Evolutionary conservation across 2,797 vertebrate genomes (phyloP).

Genomic region (Pempheris klunzingeri): DNA sequence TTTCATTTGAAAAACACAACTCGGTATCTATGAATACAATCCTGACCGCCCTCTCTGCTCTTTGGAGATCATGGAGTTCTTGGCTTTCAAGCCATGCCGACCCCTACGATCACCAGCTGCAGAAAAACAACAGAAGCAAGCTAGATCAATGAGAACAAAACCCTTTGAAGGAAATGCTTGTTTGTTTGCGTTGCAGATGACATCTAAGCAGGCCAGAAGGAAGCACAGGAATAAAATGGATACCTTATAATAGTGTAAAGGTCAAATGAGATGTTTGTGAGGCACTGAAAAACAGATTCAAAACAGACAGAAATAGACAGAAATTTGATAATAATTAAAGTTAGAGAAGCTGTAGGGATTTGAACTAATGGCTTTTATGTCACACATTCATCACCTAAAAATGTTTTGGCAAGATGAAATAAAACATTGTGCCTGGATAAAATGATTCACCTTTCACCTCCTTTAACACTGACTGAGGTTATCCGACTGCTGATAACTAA

Average conservation of each 20-base stretch:
- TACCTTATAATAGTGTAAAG: conserved; percentile 9
- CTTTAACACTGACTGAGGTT: conserved; percentile 23
- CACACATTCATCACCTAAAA: background rate
- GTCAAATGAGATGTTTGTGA: conserved; percentile 4
- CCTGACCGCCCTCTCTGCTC: conserved; percentile 18
- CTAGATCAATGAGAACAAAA: conserved; percentile 37
- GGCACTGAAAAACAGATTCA: background rate
- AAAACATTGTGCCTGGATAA: no score
- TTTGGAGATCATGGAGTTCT: conserved; percentile 22
- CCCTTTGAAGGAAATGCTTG: conserved; percentile 18
- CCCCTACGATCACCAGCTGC: conserved; percentile 33
- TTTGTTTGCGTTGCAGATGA: conserved; percentile 30
- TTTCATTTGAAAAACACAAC: conserved; percentile 16
- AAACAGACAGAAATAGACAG: no score
- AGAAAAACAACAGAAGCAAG: conserved; percentile 41
- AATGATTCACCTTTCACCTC: no score
- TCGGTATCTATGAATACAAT: conserved; percentile 30
- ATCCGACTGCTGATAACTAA: conserved; percentile 12
- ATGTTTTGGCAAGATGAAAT: background rate
- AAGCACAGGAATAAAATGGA: background rate
- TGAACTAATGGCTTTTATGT: background rate
- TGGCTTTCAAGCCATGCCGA: conserved; percentile 1
- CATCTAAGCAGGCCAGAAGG: conserved; percentile 8
- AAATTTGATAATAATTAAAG: background rate
- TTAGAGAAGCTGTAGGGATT: background rate